Evolutionary conservation across 2,113 vertebrate species (phyloP), one percentile per base, ranked within the genome.

Genomic region (Amblyornis subalaris): DNA sequence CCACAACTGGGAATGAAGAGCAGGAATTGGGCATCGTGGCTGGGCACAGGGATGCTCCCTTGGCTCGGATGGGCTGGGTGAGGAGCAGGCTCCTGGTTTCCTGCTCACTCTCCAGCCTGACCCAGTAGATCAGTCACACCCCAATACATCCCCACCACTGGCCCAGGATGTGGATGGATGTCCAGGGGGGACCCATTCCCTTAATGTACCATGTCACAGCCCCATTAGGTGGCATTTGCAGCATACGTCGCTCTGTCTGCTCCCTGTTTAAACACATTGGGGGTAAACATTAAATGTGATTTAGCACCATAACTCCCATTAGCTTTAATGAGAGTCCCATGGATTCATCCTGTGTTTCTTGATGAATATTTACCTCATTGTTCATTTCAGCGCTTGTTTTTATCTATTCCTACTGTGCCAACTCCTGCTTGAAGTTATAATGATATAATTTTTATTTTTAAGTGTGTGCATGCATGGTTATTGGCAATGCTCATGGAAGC

Each of bases 341-440:
- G 82, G 96, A 80, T 95, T 95, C 89, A 93, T 93, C 88, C 82
- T 95, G 93, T 60, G 85, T 71, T 91, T 95, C 91, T 53, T 91
- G 93, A 97, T 96, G 95, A 95, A 81, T 88, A 96, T 96, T 97
- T 95, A 96, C 96, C 94, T 85, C 96, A 78, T 80, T 94, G 96
- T 65, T 80, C 95, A 94, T 95, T 91, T 93, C 61, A 61, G 72
- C 0, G 0, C 89, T 96, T 53, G 2, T 74, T 95, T 96, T 88
- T 95, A 91, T 95, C 88, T 86, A 28, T 62, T 92, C 95, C 93
- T 94, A 96, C 96, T 97, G 96, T 97, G 96, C 96, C 79, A 94
- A 91, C 77, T 94, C 91, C 91, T 94, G 96, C 96, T 91, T 96
- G 95, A 96, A 78, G 95, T 94, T 96, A 61, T 93, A 96, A 91